Percentiles rank a stretch among this genome's conserved stretches.
These are phyloP conservation scores for Standfussiana lucernea DNA, from an alignment of 2,888 invertebrate species.

Conservation along the genomic window DNA sequence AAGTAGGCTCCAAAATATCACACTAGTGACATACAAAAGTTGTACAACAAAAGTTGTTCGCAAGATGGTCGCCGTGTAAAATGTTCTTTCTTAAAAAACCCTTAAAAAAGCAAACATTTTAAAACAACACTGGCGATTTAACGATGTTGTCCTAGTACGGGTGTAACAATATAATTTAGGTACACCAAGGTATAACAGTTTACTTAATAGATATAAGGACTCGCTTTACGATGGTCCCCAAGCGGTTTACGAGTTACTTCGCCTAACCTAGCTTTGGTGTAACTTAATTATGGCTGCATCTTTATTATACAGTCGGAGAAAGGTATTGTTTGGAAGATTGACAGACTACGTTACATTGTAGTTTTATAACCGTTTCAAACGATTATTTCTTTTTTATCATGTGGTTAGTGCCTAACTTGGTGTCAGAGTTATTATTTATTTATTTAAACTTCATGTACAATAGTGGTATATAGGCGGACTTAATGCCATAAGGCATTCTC, in stretches of 20 bases:
- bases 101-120: background rate
- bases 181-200: conserved; percentile 53
- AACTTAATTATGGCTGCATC: conserved; percentile 25
- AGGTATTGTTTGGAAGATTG: background rate
- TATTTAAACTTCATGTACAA: too few relatives aligned
- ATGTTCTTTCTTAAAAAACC: background rate
- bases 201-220: conserved; percentile 54
- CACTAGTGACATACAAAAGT: background rate
- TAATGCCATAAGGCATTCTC: too few relatives aligned
- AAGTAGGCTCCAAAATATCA: background rate
- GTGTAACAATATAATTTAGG: conserved; percentile 58
- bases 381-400: too few relatives aligned
- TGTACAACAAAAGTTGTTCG: too few relatives aligned
- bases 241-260: conserved; percentile 48
- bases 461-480: too few relatives aligned
- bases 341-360: background rate
- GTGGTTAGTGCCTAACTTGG: too few relatives aligned
- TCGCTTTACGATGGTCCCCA: conserved; percentile 47
- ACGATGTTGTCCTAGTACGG: conserved; percentile 50
- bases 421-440: too few relatives aligned
- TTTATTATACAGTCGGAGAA: background rate
- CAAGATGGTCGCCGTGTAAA: too few relatives aligned
- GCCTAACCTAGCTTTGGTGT: conserved; percentile 27
- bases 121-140: conserved; percentile 37
- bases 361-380: background rate